Base-by-base conservation (phyloP, 2,113 vertebrate genomes). In the Spilogale gracilis region DNA sequence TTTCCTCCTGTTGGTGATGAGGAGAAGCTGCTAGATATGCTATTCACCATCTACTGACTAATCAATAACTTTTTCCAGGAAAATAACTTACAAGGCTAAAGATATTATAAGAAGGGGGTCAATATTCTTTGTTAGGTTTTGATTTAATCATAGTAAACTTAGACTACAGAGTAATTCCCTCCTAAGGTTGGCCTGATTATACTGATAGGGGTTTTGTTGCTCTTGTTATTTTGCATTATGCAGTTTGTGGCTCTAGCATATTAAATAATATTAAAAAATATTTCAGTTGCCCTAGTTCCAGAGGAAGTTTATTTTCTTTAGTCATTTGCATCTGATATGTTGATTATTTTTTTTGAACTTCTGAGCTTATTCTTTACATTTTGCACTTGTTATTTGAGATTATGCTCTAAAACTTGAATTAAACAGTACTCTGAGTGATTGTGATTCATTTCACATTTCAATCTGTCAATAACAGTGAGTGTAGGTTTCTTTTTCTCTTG, bases 121-220 rank as follows among this genome's bases (percentile, higher is more conserved):
- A 81, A 16, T 38, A 52, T 82, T 95, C 60, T 74, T 89, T 17
- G 50, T 76, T 86, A 76, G 5, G 20, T 92, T 98, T 86, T 61
- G n/a, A 79, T 67, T 97, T 67, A 83, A 90, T 61, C 60, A 6
- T 45, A 92, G 45, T 96, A 58, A 85, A 82, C 30, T 92, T 87
- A 56, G 38, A 43, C 50, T 89, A 27, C 30, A 69, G n/a, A 78
- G 79, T 78, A 86, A 89, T 82, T 79, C 56, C 89, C 16, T 73
- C 6, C 30, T 21, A 5, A 89, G 12, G 84, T 38, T 71, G 85
- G 27, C 63, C 58, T 96, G 65, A 78, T 91, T 82, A 76, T 95
- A 18, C 27, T 38, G 9, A 61, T 17, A 60, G 27, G 43, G 25
- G 25, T 78, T 50, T 76, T 27, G 45, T 76, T 76, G 6, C 14